Base-by-base conservation (phyloP, 2,888 invertebrate genomes). In the Geophilus truncorum region DNA sequence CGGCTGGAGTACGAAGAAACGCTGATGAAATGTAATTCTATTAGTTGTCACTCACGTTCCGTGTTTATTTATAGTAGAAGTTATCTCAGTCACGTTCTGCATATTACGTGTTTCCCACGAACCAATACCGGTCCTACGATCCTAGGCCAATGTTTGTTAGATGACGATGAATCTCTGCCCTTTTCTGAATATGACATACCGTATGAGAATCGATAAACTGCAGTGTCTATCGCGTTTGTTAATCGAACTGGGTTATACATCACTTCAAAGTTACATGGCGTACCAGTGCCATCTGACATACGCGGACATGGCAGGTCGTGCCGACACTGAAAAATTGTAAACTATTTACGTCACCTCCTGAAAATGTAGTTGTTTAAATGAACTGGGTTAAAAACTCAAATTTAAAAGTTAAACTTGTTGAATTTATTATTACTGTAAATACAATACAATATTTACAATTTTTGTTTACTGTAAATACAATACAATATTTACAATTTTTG, bases 251-350 rank as follows among this genome's bases (percentile, higher is more conserved):
- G 84, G 25, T 84, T 83, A 83, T 92, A 94, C 23, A 88, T 85
- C 78, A 91, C 90, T 83, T 91, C 86, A 86, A 94, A 96, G 85
- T 93, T 94, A 84, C 96, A 97, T 0, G 94, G 94, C 0, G 91
- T 92, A 6, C 90, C 87, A 28, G 83, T 77, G 28, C 28, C 82
- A 80, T 92, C 90, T 81, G 89, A 87, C 83, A 90, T 90, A 83
- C 93, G 89, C 0, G 97, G 97, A 86, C 97, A 98, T 0, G 88
- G 84, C 25, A 88, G 86, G 84, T 95, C 93, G 85, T 96, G 95
- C 0, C 96, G 93, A 86, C 97, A 98, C 89, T 94, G 86, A 83
- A 88, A 87, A 80, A 81, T 21, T 12, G 25, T 15, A 57, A 28
- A 28, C 21, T 23, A 70, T 34, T 28, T 75, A 75, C 23, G 34